Base-by-base conservation (phyloP, 92 coral and sea anemone genomes). In the Pocillopora grandis region DNA sequence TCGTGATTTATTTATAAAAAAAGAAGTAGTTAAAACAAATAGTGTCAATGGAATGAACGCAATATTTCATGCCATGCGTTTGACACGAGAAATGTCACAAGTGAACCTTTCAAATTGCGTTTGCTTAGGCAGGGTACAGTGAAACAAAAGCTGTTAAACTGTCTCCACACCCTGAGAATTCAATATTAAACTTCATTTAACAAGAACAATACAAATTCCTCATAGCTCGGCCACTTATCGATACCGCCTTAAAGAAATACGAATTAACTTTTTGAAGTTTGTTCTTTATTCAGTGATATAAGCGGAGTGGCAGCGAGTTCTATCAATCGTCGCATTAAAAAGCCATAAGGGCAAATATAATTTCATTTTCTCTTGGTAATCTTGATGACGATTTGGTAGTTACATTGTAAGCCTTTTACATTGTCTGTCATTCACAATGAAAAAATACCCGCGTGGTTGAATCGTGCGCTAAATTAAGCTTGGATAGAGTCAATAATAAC, bases 401-500 rank as follows among this genome's bases (percentile, higher is more conserved):
- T 80, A 69, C 84, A 58, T 35, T 69, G 66, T 80, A 75, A 48
- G 55, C 12, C 69, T 36, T 61, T 59, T 75, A 23, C 78, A 73
- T 83, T 83, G 73, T 83, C 42, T 64, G 56, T 12, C n/a, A 61
- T 74, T 16, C 63, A 83, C 86, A 83, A 83, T 74, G 56, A 80
- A 69, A 18, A 42, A n/a, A 10, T 1, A 49, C 63, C 86, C 80
- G 63, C 86, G 86, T 83, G 86, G 27, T 73, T 42, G 37, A 72
- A 73, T 72, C 64, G 64, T 73, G 72, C 64, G 65, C 73, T 23
- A 82, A 82, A 82, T 82, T 82, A 74, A 21, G 18, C 10, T 72
- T 21, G 71, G 21, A 20, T 71, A 70, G 37, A 59, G 85, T 81
- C 64, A 81, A 81, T 71, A 81, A 37, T 36, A 59, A 58, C 60